Conservation (phyloP, 2,888 invertebrate species). For the Hedya salicella region DNA sequence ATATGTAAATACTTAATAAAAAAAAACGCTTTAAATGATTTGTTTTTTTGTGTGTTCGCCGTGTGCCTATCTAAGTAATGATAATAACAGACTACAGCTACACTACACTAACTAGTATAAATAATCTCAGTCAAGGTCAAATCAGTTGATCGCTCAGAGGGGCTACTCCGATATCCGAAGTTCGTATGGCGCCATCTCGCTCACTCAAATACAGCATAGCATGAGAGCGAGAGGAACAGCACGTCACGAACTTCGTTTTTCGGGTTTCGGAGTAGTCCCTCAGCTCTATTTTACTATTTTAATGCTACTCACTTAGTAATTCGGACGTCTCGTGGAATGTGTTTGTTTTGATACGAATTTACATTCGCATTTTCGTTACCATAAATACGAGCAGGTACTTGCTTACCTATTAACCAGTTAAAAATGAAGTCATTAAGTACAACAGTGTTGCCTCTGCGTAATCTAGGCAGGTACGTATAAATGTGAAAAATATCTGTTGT, state of each 20-base stretch:
- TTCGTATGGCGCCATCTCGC: too few relatives aligned
- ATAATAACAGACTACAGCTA: background rate
- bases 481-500: background rate
- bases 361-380: constrained; percentile 1
- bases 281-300: constrained; percentile 38
- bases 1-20: too few relatives aligned
- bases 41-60: too few relatives aligned
- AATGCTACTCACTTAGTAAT: constrained; percentile 21
- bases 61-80: background rate
- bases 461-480: constrained; percentile 9
- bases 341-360: constrained; percentile 13
- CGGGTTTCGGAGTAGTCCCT: too few relatives aligned
- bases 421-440: constrained; percentile 9
- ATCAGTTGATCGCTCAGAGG: constrained; percentile 16
- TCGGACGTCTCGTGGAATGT: constrained; percentile 10
- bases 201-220: too few relatives aligned
- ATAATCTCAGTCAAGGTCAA: constrained; percentile 34
- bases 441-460: constrained; percentile 5
- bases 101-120: constrained; percentile 6
- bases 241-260: too few relatives aligned
- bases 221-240: too few relatives aligned
- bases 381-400: background rate
- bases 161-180: too few relatives aligned
- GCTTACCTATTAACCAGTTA: background rate
- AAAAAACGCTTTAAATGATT: too few relatives aligned